Percentiles rank a stretch among this genome's conserved stretches.
Conservation (phyloP, 2,888 invertebrate species). For the Amphipoea oculea region DNA sequence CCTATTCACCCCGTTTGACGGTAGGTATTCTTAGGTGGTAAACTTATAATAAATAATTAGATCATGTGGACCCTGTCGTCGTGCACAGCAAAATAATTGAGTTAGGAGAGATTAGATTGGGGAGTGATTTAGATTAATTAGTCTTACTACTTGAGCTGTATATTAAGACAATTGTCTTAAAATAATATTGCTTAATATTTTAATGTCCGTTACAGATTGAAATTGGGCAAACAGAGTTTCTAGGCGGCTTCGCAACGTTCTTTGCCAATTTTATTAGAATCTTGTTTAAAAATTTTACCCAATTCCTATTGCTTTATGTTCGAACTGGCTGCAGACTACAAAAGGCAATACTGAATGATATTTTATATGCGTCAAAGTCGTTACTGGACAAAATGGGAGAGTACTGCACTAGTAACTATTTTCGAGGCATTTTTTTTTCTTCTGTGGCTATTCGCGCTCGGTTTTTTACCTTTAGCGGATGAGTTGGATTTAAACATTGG, state of each 20-base stretch:
- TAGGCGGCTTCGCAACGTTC: constrained; percentile 1
- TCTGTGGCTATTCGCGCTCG: background rate
- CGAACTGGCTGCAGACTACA: background rate
- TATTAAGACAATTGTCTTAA: background rate
- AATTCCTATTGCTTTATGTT: constrained; percentile 3
- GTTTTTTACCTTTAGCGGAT: background rate
- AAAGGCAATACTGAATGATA: background rate
- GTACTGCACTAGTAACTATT: background rate
- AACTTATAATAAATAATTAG: no score
- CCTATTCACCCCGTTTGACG: no score
- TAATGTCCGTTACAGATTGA: background rate
- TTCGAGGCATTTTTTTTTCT: background rate
- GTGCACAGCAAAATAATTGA: no score
- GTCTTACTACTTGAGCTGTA: background rate
- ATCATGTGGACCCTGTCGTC: no score
- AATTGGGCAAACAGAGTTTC: constrained; percentile 25
- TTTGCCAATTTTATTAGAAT: constrained; percentile 11
- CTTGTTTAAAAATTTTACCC: background rate
- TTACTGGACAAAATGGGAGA: background rate
- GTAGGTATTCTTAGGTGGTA: no score
- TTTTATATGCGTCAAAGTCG: background rate
- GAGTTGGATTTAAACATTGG: background rate
- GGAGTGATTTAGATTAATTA: background rate
- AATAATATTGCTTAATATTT: constrained; percentile 1
- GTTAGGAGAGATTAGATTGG: no score